A percentile compares a stretch with the other conserved stretches of the same genome.
Evolutionary conservation across 2,797 vertebrate species (phyloP).

Genomic region (Okamejei kenojei): DNA sequence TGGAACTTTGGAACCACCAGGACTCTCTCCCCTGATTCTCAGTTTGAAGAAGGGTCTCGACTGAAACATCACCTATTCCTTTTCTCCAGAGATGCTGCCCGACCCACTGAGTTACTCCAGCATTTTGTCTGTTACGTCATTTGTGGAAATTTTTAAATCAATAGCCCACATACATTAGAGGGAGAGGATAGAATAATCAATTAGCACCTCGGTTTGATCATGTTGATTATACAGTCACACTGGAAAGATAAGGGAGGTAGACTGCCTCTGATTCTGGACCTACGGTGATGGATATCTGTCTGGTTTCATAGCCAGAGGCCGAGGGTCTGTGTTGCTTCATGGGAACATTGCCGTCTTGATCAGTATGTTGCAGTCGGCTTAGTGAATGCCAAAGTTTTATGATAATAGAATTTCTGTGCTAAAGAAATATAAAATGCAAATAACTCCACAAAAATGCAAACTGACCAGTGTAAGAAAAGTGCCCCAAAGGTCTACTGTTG

Average conservation of each 20-base stretch:
- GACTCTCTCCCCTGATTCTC: too few species aligned
- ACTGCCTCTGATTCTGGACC: neutral
- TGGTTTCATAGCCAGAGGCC: neutral
- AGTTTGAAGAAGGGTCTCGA: too few species aligned
- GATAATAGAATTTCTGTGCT: neutral
- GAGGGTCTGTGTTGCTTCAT: neutral
- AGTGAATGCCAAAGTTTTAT: neutral
- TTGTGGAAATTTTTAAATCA: neutral
- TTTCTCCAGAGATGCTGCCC: too few species aligned
- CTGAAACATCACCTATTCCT: too few species aligned
- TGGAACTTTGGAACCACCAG: too few species aligned
- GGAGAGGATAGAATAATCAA: neutral
- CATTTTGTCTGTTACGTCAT: neutral
- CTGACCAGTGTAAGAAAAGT: neutral
- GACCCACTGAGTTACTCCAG: too few species aligned
- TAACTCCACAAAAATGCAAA: neutral
- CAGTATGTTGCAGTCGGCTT: too few species aligned
- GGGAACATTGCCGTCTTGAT: neutral
- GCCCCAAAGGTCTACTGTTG: neutral
- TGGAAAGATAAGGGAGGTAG: neutral
- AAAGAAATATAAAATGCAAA: neutral
- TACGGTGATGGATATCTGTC: neutral
- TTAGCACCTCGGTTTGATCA: neutral
- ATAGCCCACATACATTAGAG: neutral
- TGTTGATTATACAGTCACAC: neutral